Evolutionary conservation across 2,888 invertebrate genomes (phyloP), one percentile per base, ranked within the genome.

Genomic region (Lomographa bimaculata): DNA sequence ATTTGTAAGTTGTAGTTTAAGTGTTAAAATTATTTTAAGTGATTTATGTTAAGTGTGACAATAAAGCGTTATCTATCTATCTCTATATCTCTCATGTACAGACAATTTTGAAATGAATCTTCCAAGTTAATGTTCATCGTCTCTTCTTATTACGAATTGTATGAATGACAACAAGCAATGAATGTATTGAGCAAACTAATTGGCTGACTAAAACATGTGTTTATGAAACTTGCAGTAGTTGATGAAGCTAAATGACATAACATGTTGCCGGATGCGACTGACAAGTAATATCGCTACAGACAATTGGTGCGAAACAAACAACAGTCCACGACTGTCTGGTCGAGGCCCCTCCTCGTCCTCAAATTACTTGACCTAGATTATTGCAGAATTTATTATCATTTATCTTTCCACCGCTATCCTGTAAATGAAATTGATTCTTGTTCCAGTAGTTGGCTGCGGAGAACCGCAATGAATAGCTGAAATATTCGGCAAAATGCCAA

Each of bases 341-440:
- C n/a, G 41, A 29, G 48, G 56, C 33, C 40, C 50, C 50, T 54
- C 46, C 50, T 56, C 48, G 53, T 51, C 50, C 38, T 49, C 55
- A 10, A 30, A 20, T 56, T 50, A 35, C 45, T 46, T 64, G 74
- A 71, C 77, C 79, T 57, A 68, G 62, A 65, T 77, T 50, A 27
- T 46, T 54, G 50, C 40, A 63, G 46, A 59, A 71, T 73, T 70
- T 60, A 64, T 71, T 64, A 67, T 46, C 33, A 11, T 29, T 10
- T 42, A 32, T 12, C n/a, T 8, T 26, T 42, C 16, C 38, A 28
- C 16, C 9, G 12, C 19, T 11, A 7, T 21, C 20, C 6, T 1
- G 11, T 20, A 25, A 11, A 17, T 17, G 5, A 9, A 33, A 36
- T 45, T 32, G n/a, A 35, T 39, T 7, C 8, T 33, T 17, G 11